A percentile compares a stretch with the other conserved stretches of the same genome.
These are phyloP conservation scores for Odocoileus virginianus DNA, from an alignment of 2,113 vertebrate species.

Conservation along the genomic window DNA sequence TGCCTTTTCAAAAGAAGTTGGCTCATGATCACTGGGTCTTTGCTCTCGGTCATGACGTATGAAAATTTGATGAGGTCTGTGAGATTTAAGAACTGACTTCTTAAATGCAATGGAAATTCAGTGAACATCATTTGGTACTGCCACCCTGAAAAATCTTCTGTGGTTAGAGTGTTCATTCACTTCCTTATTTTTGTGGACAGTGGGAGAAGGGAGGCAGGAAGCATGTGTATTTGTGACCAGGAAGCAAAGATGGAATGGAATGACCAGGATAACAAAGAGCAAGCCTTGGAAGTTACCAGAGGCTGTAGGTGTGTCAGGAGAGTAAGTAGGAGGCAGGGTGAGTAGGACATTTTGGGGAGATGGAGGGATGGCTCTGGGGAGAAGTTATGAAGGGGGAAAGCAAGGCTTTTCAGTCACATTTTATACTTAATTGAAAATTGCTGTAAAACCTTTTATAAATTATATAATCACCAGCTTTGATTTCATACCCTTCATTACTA, in stretches of 20 bases:
- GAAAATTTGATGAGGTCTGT: constrained; percentile 42
- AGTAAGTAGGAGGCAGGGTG: too few species aligned
- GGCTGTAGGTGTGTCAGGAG: neutral
- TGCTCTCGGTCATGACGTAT: neutral
- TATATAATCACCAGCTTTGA: neutral
- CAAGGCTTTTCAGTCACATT: neutral
- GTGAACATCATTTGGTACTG: neutral
- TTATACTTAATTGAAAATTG: neutral
- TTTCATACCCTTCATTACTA: neutral
- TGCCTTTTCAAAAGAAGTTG: constrained; percentile 50
- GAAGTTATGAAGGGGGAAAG: neutral
- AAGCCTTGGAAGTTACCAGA: fast-evolving
- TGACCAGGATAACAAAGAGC: neutral
- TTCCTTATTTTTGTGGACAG: neutral
- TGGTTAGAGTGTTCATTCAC: neutral
- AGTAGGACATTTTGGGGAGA: neutral
- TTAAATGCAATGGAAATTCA: neutral
- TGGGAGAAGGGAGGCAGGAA: neutral
- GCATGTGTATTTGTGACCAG: neutral
- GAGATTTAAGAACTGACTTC: constrained; percentile 45
- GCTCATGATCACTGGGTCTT: constrained; percentile 55
- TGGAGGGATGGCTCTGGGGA: neutral
- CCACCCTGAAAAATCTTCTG: neutral
- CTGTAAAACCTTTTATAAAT: neutral
- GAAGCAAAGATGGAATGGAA: neutral